These are phyloP conservation scores for Drosophila recens DNA, from an alignment of 2,888 invertebrate genomes.

Conservation along the genomic window DNA sequence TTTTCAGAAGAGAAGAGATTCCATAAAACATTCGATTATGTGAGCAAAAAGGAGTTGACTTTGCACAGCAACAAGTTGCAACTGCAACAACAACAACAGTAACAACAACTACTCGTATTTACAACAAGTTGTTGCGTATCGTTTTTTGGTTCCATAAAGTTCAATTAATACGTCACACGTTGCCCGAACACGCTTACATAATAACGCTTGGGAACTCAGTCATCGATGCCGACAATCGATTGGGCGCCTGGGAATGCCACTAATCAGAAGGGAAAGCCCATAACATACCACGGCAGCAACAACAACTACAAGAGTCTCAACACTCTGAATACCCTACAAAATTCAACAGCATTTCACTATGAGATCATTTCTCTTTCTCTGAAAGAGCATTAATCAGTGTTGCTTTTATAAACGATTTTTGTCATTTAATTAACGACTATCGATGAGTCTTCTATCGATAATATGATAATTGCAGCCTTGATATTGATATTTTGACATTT, in stretches of 20 bases:
- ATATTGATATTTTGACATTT: constrained; percentile 11
- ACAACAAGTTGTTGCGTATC: constrained; percentile 25
- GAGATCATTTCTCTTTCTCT: constrained; percentile 7
- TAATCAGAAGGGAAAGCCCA: constrained; percentile 33
- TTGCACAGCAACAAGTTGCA: constrained; percentile 25
- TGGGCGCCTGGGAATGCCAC: constrained; percentile 35
- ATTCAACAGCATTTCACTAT: background rate
- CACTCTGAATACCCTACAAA: constrained; percentile 9
- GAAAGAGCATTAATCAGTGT: background rate
- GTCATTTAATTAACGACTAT: constrained; percentile 13
- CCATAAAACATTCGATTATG: constrained; percentile 39
- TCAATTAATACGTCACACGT: constrained; percentile 74
- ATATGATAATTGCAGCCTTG: constrained; percentile 13
- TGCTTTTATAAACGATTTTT: background rate
- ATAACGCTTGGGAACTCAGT: background rate
- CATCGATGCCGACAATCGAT: constrained; percentile 22
- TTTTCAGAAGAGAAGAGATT: constrained; percentile 5
- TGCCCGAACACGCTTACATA: constrained; percentile 41
- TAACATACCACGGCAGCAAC: background rate
- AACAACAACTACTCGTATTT: constrained; percentile 13
- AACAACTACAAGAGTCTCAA: background rate
- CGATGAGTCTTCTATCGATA: constrained; percentile 23
- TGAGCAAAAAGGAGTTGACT: constrained; percentile 46
- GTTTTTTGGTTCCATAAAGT: constrained; percentile 37
- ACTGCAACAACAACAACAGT: constrained; percentile 11